Percentiles rank a stretch among this genome's conserved stretches.
Conservation (phyloP, 2,113 vertebrate species). For the Megaceryle torquata region DNA sequence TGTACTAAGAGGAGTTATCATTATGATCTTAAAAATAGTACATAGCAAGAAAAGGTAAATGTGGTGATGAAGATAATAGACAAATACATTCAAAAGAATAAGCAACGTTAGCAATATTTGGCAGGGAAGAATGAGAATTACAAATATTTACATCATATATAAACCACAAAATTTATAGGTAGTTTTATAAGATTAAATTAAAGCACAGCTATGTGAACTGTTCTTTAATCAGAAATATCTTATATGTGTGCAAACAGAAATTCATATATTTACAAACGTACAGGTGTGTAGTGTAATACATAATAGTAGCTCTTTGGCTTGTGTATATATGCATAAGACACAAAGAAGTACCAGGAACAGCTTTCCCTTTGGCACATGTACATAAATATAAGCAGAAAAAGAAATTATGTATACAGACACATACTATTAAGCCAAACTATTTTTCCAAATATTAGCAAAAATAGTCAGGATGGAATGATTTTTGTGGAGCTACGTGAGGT, state of each 20-base stretch:
- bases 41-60: not conserved
- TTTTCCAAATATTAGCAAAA: not conserved
- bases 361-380: not conserved
- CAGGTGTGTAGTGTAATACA: not conserved
- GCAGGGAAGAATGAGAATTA: not conserved
- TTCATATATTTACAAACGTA: not conserved
- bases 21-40: not conserved
- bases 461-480: not conserved
- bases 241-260: not conserved
- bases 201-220: not conserved
- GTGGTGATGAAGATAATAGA: not conserved
- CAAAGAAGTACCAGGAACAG: not conserved
- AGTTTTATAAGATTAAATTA: not conserved
- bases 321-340: not conserved
- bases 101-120: not conserved
- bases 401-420: accelerated
- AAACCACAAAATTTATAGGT: not conserved
- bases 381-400: not conserved
- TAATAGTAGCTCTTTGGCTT: not conserved
- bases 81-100: not conserved
- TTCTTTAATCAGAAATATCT: not conserved
- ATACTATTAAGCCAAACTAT: not conserved
- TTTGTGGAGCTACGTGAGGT: accelerated
- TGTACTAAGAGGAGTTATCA: not conserved
- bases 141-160: not conserved